Evolutionary conservation across 1,140 invertebrate genomes (phyloP).

Genomic region (Rhynchophorus ferrugineus): DNA sequence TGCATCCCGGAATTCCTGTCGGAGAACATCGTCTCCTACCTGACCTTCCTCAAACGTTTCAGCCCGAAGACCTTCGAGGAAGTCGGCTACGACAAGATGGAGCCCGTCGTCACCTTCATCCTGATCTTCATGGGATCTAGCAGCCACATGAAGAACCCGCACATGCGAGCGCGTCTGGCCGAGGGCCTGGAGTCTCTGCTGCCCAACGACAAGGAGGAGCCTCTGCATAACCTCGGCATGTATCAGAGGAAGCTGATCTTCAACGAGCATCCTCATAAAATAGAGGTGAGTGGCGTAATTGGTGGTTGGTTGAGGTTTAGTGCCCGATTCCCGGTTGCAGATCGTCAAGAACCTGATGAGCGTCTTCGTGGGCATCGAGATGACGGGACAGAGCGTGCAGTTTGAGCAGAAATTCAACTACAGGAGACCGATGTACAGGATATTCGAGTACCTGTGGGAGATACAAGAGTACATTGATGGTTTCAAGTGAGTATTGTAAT

Average conservation of each 20-base stretch:
- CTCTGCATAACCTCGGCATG: conserved; percentile 50
- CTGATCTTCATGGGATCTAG: conserved; percentile 69
- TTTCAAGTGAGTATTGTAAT: conserved; percentile 64
- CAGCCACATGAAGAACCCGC: conserved; percentile 80
- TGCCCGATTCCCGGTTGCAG: conserved; percentile 42
- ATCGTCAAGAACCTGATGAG: conserved; percentile 70
- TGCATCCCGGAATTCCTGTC: conserved; percentile 87
- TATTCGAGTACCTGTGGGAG: conserved; percentile 89
- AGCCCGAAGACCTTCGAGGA: conserved; percentile 54
- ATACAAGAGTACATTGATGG: conserved; percentile 63
- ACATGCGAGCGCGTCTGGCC: conserved; percentile 78
- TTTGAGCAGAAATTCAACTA: conserved; percentile 99
- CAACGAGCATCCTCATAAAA: conserved; percentile 58
- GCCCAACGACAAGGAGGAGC: conserved; percentile 54
- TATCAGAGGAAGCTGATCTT: conserved; percentile 72
- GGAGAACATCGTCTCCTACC: conserved; percentile 76
- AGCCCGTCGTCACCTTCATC: conserved; percentile 68
- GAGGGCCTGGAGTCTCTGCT: conserved; percentile 80
- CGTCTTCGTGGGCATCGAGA: conserved; percentile 95
- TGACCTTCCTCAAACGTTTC: conserved; percentile 64
- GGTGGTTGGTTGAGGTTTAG: too few relatives aligned
- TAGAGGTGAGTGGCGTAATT: conserved; percentile 23
- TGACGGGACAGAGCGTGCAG: conserved; percentile 90
- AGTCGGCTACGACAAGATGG: conserved; percentile 50
- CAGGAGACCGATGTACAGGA: conserved; percentile 86